A percentile compares a stretch with the other conserved stretches of the same genome.
These are phyloP conservation scores for Oopsacas minuta DNA, from an alignment of 37 sponge, comb jelly and placozoan genomes.

Conservation along the genomic window DNA sequence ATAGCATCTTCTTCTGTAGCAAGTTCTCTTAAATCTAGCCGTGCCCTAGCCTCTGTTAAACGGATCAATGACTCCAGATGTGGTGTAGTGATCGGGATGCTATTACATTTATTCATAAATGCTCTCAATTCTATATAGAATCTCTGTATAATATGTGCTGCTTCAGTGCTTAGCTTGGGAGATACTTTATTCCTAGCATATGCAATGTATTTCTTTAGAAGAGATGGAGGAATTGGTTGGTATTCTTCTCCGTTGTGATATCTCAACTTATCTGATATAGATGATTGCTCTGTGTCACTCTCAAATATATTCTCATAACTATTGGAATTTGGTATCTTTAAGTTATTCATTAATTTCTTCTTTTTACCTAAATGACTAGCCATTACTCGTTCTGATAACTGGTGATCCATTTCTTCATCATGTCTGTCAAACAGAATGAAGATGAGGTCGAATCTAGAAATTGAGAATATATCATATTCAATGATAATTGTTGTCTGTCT, in stretches of 20 bases:
- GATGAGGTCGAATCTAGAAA: slow-evolving; percentile 24
- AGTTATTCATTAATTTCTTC: neutral
- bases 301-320: neutral
- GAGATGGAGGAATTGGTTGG: slow-evolving; percentile 57
- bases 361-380: slow-evolving; percentile 60
- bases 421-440: slow-evolving; percentile 91
- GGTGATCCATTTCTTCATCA: slow-evolving; percentile 82
- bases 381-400: slow-evolving; percentile 87
- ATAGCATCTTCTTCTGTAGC: slow-evolving; percentile 71
- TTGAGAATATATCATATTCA: neutral
- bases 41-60: slow-evolving; percentile 85
- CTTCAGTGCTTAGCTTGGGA: slow-evolving; percentile 49
- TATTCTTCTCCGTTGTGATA: slow-evolving; percentile 27
- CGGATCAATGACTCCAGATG: slow-evolving; percentile 92
- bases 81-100: slow-evolving; percentile 88
- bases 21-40: slow-evolving; percentile 58
- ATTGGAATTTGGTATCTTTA: neutral
- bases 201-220: slow-evolving; percentile 67
- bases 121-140: slow-evolving; percentile 79
- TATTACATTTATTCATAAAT: slow-evolving; percentile 35
- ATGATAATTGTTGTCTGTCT: no score
- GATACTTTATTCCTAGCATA: slow-evolving; percentile 74
- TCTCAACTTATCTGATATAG: slow-evolving; percentile 45
- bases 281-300: neutral
- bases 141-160: slow-evolving; percentile 62